phyloP scores from a whole-genome alignment of 1,140 invertebrate species.

The Formica selysi region DNA sequence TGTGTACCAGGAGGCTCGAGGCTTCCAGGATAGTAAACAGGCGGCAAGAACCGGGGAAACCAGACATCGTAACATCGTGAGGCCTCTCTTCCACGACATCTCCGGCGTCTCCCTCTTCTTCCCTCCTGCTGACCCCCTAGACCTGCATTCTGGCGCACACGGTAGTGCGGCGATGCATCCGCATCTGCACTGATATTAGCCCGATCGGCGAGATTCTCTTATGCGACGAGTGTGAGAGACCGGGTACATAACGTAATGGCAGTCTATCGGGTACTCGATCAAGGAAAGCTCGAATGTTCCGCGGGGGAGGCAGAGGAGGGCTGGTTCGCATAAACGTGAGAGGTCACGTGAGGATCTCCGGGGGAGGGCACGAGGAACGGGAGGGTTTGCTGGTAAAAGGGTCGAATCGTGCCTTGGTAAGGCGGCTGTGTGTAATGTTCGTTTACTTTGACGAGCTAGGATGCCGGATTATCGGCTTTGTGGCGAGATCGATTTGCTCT shows the following conservation, averaged over 20 bases:
- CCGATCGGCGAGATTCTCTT: constrained; percentile 66
- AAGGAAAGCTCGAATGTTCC: constrained; percentile 16
- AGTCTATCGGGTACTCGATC: constrained; percentile 10
- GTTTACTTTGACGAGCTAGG: constrained; percentile 60
- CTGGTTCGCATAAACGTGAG: constrained; percentile 64
- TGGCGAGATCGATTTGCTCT: constrained; percentile 58
- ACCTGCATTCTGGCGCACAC: constrained; percentile 35
- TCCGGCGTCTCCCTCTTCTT: background rate
- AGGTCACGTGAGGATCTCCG: constrained; percentile 38
- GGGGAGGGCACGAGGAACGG: background rate
- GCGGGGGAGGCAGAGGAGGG: constrained; percentile 47
- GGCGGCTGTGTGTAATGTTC: constrained; percentile 39
- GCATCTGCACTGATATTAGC: constrained; percentile 70
- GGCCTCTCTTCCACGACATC: constrained; percentile 54
- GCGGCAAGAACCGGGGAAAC: constrained; percentile 83
- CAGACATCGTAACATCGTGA: constrained; percentile 70
- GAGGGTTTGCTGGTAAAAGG: constrained; percentile 34
- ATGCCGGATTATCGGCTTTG: constrained; percentile 56
- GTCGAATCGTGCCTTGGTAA: constrained; percentile 41
- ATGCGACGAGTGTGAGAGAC: constrained; percentile 62
- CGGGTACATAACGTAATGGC: constrained; percentile 38
- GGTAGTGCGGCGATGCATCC: constrained; percentile 62
- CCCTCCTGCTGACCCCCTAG: constrained; percentile 13
- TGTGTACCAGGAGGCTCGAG: constrained; percentile 49
- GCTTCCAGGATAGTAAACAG: constrained; percentile 80